These are phyloP conservation scores for Drosophila prolongata DNA, from an alignment of 2,888 invertebrate genomes.

Conservation along the genomic window DNA sequence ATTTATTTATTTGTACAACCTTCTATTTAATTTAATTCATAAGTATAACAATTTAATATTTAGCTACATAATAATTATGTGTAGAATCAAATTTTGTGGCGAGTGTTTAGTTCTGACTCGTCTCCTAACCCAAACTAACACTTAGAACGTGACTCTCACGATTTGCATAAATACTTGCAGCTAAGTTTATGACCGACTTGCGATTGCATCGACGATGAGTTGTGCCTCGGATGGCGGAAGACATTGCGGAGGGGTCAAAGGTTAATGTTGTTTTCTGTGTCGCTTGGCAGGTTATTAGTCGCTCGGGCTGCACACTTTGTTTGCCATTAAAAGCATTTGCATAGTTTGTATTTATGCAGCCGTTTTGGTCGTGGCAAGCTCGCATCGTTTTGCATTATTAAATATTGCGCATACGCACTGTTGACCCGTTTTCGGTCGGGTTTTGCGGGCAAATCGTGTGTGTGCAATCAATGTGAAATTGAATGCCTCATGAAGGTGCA, in stretches of 20 bases:
- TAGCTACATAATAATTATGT: too few relatives aligned
- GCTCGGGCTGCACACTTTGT: constrained; percentile 56
- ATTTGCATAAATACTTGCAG: constrained; percentile 67
- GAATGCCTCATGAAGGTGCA: constrained; percentile 41
- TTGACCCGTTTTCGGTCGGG: constrained; percentile 56
- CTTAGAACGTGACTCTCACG: constrained; percentile 10
- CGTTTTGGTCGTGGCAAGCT: constrained; percentile 37
- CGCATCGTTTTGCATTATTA: constrained; percentile 65
- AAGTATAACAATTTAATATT: too few relatives aligned
- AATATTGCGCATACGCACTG: constrained; percentile 63
- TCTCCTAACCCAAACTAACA: neutral
- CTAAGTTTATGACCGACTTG: constrained; percentile 66
- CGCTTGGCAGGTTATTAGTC: constrained; percentile 57
- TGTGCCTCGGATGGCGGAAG: neutral
- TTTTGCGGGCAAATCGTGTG: constrained; percentile 1
- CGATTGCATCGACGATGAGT: constrained; percentile 50
- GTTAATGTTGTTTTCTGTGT: constrained; percentile 34
- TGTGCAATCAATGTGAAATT: constrained; percentile 34
- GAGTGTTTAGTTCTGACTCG: constrained; percentile 9
- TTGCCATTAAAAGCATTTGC: constrained; percentile 68
- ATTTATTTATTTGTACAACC: too few relatives aligned
- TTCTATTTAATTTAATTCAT: too few relatives aligned
- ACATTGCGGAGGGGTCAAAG: neutral
- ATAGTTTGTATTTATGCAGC: constrained; percentile 58
- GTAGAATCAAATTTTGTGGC: neutral